A percentile compares a stretch with the other conserved stretches of the same genome.
These are phyloP conservation scores for Cheirogaleus major DNA, from an alignment of 2,797 vertebrate genomes.

Conservation along the genomic window DNA sequence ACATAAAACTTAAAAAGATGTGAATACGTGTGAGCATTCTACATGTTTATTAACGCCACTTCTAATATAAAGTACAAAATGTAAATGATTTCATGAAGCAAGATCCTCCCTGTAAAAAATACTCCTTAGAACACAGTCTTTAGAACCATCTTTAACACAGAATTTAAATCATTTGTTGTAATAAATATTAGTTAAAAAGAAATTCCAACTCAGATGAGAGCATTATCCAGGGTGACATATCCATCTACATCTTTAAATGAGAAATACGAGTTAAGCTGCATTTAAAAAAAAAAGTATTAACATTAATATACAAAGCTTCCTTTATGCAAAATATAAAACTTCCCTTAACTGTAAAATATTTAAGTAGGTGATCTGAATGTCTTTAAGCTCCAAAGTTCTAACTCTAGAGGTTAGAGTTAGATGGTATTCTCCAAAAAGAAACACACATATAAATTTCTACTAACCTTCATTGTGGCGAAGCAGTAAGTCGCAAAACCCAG, in stretches of 20 bases:
- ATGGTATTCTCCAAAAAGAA: background rate
- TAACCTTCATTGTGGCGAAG: conserved; percentile 86
- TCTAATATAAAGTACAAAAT: background rate
- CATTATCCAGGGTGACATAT: background rate
- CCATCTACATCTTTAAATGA: background rate
- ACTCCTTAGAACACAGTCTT: background rate
- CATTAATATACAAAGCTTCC: background rate
- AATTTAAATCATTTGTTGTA: background rate
- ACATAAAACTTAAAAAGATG: background rate
- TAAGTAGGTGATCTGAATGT: background rate
- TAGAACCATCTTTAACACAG: background rate
- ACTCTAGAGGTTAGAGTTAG: background rate
- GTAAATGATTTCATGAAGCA: background rate
- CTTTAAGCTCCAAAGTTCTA: background rate
- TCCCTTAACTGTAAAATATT: background rate
- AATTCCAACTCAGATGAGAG: background rate
- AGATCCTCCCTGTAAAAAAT: background rate
- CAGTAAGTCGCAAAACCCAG: conserved; percentile 60
- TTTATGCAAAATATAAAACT: background rate
- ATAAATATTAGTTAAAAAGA: background rate
- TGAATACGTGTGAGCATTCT: background rate
- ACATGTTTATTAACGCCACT: background rate
- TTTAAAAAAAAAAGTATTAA: background rate
- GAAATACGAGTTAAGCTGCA: background rate
- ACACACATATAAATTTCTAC: conserved; percentile 63